Base-by-base conservation (phyloP, 2,797 vertebrate species). In the Lemur catta region DNA sequence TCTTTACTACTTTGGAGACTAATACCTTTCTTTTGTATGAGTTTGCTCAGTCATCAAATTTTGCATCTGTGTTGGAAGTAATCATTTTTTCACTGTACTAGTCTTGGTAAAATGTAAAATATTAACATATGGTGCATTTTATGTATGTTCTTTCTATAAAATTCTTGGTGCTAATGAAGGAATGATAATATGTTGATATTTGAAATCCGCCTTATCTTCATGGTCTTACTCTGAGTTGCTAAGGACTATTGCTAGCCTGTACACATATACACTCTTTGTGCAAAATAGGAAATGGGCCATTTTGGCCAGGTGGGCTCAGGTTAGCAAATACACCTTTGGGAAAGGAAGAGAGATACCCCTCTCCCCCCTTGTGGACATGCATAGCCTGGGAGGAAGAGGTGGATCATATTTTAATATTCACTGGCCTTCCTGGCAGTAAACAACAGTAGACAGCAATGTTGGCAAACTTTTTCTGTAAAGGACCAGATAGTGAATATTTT, bases 31-130 rank as follows among this genome's bases (percentile, higher is more conserved):
- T 92, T 91, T 75, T 22, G 26, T 71, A 71, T 55, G 67, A 91
- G 93, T 93, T 96, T 55, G 12, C 91, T 95, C 52, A 74, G 35
- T 95, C 50, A 78, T 50, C 65, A 61, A 35, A 43, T 93, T 82
- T 74, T 72, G 12, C 71, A 52, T 81, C 43, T 48, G 22, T 79
- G 46, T 35, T 67, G 15, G 61, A 82, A 94, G 46, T 79, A 55
- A 57, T 84, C 84, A 69, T 43, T 79, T 91, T 93, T 81, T 93
- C 18, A 52, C 33, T 72, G 5, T 88, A 33, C 41, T 65, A 72
- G 14, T 85, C 30, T 52, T 82, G 30, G 10, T 84, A 81, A 93
- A 92, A 81, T 71, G n/a, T 74, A 76, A 33, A 57, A 52, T 85
- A 57, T 76, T 93, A 84, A 89, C 24, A 65, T 79, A 46, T 18